A percentile compares a stretch with the other conserved stretches of the same genome.
Evolutionary conservation across 1,140 invertebrate species (phyloP).

Genomic region (Polypedilum vanderplanki): DNA sequence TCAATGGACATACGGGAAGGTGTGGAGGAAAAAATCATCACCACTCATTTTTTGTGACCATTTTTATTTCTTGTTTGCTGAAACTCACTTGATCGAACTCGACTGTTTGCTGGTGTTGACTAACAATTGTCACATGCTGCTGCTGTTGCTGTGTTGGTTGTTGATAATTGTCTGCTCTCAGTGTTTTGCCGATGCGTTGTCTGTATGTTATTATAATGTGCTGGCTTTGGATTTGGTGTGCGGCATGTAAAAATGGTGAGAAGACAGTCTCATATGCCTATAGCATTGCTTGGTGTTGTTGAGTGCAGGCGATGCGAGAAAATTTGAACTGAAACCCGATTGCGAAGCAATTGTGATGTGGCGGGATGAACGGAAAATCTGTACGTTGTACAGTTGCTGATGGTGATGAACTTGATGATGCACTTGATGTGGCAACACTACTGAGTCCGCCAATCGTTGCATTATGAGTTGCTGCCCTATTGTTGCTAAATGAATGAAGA

Average conservation of each 20-base stretch:
- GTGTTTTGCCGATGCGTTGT: conserved; percentile 52
- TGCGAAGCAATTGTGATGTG: conserved; percentile 54
- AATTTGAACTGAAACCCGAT: conserved; percentile 60
- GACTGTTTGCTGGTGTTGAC: conserved; percentile 38
- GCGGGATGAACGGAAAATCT: conserved; percentile 50
- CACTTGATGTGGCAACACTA: conserved; percentile 39
- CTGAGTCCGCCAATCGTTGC: conserved; percentile 33
- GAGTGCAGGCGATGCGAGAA: conserved; percentile 56
- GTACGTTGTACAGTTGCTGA: conserved; percentile 39
- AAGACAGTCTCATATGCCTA: conserved; percentile 65
- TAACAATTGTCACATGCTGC: conserved; percentile 39
- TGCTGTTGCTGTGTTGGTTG: conserved; percentile 2
- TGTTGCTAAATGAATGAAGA: conserved; percentile 53
- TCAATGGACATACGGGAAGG: no score
- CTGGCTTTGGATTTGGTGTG: conserved; percentile 52
- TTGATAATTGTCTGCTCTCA: conserved; percentile 41
- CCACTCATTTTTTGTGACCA: no score
- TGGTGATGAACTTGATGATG: conserved; percentile 26
- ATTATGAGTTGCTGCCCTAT: conserved; percentile 14
- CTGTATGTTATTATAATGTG: conserved; percentile 51
- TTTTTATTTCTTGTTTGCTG: no score
- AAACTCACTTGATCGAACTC: neutral
- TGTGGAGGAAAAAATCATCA: no score
- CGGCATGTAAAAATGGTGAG: conserved; percentile 61
- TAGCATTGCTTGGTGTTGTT: conserved; percentile 34